Base-by-base conservation (phyloP, 2,888 invertebrate genomes). In the Xanthorhoe spadicearia region DNA sequence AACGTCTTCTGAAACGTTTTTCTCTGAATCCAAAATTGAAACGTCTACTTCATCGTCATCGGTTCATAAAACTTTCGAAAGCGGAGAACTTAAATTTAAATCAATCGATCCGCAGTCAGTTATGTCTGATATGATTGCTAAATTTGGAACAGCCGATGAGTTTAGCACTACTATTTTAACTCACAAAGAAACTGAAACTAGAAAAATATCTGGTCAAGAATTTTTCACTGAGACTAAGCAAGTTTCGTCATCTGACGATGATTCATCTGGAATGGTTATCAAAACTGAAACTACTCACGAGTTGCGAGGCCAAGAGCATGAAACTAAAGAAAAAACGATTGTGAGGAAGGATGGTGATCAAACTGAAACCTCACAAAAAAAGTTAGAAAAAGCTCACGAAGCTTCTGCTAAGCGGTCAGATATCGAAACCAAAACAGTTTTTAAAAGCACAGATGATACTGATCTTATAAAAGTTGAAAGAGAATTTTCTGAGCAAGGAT, bases 321-420 rank as follows among this genome's bases (percentile, higher is more conserved):
- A 90, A 80, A 75, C 86, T 1, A 91, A 89, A 82, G 93, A 94
- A 82, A 92, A 94, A 80, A 90, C 89, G 51, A 91, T 81, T 13
- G 78, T 90, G 2, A 86, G 89, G 32, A 90, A 83, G 74, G 92
- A 91, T 48, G 93, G 94, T 9, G 92, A 92, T 57, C 86, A 90
- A 77, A 93, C 90, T 18, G 93, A 94, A 78, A 93, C 93, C 23
- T 92, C 92, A 9, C 91, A 94, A 77, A 93, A 93, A 71, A 92
- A 92, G 78, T 75, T 93, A 28, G 94, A 94, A 80, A 94, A 90
- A 77, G 93, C 93, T 61, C 93, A 94, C 71, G 93, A 93, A 82
- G 92, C 92, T 43, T 84, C 89, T 1, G 92, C 92, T 13, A 94
- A 92, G 74, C 80, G 92, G 72, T 88, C 89, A 13, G 93, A 93